Evolutionary conservation across 2,888 invertebrate genomes (phyloP).

Genomic region (Eupithecia centaureata): DNA sequence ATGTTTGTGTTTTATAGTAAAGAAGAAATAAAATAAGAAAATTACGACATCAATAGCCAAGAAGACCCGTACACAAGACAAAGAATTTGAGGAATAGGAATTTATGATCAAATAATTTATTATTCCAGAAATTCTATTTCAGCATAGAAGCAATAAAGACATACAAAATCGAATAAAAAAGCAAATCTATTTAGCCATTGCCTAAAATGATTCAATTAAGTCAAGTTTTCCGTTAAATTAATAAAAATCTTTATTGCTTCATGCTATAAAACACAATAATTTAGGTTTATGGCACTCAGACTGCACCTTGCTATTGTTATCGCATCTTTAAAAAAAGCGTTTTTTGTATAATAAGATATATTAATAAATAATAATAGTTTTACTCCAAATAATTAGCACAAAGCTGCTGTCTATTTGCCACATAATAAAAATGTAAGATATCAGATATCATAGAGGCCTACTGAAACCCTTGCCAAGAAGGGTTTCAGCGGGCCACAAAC

Average conservation of each 20-base stretch:
- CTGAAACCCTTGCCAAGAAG: slow-evolving; percentile 58
- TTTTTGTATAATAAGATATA: not conserved
- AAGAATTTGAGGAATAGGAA: slow-evolving; percentile 38
- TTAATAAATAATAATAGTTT: not conserved
- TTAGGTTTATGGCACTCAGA: slow-evolving; percentile 30
- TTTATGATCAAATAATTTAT: slow-evolving; percentile 10
- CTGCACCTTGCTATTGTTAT: slow-evolving; percentile 19
- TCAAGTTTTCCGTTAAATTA: not conserved
- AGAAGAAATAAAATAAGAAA: slow-evolving; percentile 8
- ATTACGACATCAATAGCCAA: slow-evolving; percentile 38
- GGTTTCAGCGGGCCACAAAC: slow-evolving; percentile 71
- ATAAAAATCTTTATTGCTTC: slow-evolving; percentile 33
- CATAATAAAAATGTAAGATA: slow-evolving; percentile 38
- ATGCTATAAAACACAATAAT: slow-evolving; percentile 23
- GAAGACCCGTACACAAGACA: slow-evolving; percentile 33
- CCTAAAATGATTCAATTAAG: not conserved
- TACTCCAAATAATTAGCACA: not conserved
- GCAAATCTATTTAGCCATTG: not conserved
- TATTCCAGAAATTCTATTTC: slow-evolving; percentile 34
- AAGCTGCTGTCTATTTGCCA: slow-evolving; percentile 33
- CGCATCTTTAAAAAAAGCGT: not conserved
- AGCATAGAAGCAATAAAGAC: slow-evolving; percentile 34
- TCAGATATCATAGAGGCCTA: slow-evolving; percentile 55
- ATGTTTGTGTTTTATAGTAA: not conserved
- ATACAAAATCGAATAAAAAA: slow-evolving; percentile 2